phyloP scores from a whole-genome alignment of 1,140 invertebrate genomes.

The Palaemon carinicauda region DNA sequence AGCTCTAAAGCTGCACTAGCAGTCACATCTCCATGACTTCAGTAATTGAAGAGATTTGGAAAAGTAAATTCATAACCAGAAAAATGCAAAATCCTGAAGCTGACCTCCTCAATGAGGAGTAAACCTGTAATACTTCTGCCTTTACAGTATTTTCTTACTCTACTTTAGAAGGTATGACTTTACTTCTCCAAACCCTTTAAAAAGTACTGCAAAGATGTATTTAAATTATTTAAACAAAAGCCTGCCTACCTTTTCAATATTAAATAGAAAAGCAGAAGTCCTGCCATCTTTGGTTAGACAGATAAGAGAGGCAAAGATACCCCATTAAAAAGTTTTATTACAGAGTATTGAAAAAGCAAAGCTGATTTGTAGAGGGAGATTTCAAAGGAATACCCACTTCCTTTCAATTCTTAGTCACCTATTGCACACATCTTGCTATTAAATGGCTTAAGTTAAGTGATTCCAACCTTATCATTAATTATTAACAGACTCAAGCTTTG shows the following conservation, averaged over 20 bases:
- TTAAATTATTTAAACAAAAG: slow-evolving; percentile 15
- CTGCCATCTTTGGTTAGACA: slow-evolving; percentile 54
- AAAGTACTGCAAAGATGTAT: too few relatives aligned
- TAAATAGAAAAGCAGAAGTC: slow-evolving; percentile 7
- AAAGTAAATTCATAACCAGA: too few relatives aligned
- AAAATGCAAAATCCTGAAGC: too few relatives aligned
- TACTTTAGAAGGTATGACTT: too few relatives aligned
- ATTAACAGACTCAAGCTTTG: not conserved
- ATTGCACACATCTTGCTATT: not conserved
- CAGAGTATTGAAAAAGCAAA: not conserved
- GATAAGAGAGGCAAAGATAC: slow-evolving; percentile 17
- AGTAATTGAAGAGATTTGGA: not conserved
- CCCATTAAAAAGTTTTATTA: not conserved
- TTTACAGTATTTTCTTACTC: too few relatives aligned
- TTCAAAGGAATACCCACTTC: not conserved
- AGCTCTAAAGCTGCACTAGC: not conserved
- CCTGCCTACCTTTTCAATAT: slow-evolving; percentile 21
- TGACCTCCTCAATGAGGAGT: too few relatives aligned
- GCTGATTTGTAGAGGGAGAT: not conserved
- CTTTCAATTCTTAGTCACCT: not conserved
- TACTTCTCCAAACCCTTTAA: too few relatives aligned
- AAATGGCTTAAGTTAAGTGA: not conserved
- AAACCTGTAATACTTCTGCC: too few relatives aligned
- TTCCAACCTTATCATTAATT: too few relatives aligned
- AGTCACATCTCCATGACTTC: slow-evolving; percentile 23